Evolutionary conservation across 2,113 vertebrate genomes (phyloP), one percentile per base, ranked within the genome.

Genomic region (Rhabdomys dilectus): DNA sequence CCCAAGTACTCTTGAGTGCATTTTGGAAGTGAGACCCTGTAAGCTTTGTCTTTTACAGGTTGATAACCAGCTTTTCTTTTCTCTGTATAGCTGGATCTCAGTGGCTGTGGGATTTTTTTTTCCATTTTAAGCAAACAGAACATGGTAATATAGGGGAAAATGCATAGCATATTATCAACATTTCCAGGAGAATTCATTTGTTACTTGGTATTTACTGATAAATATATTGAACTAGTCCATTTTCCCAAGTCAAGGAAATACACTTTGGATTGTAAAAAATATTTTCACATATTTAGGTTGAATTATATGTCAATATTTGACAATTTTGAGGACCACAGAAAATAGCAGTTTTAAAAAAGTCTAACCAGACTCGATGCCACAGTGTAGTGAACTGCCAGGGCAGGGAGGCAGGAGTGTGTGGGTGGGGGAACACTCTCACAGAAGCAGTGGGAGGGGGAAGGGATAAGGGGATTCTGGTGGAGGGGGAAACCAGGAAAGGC

Each of bases 231-330:
- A 81, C 36, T 34, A 64, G 75, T 31, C 13, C 26, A 48, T 88
- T 88, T 75, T 53, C 26, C 42, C 11, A 34, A 89, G 42, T n/a
- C 29, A 58, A 36, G 29, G 70, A 88, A 78, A 95, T 51, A 70
- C 75, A 70, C 9, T 72, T 92, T 26, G 45, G 9, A 17, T 93
- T 76, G 29, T 48, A 39, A 92, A 96, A 91, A 53, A 39, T 51
- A 76, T 92, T 92, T 91, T 81, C 53, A 91, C 51, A 36, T 42
- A 93, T 90, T 95, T 76, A 75, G 45, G 36, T 13, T 58, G 82
- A 91, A 80, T 29, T 51, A 12, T 48, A 88, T 73, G 21, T 78
- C 7, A 36, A 60, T 75, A 48, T 64, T 78, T 22, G 29, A 80
- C 76, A 64, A 96, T 39, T 86, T 89, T 58, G 10, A 86, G 34